Evolutionary conservation across 1,140 invertebrate species (phyloP), one percentile per base, ranked within the genome.

Genomic region (Diplogasteroides magnus): DNA sequence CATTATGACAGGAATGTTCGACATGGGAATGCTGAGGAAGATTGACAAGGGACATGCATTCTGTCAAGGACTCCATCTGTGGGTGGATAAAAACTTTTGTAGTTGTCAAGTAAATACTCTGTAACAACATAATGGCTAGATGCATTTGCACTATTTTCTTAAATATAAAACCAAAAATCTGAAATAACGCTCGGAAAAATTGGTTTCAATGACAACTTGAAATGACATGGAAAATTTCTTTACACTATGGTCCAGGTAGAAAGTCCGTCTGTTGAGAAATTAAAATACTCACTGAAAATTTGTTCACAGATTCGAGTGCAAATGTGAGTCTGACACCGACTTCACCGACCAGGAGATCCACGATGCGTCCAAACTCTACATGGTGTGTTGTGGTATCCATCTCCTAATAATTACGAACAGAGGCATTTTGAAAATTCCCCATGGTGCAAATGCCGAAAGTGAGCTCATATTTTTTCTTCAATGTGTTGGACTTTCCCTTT

Each of bases 11-110:
- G 80, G 67, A 69, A 74, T 73, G 75, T 70, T 77, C 58, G 69
- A 77, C 57, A 77, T 77, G 74, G 27, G 64, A 31, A 76, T 77
- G 75, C 65, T 77, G 23, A 61, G 75, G 3, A 26, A 61, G 27
- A 70, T 77, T 48, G 75, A 77, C 55, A 32, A 65, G 1, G 68
- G 62, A 25, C 67, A 78, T 19, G 31, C 72, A 14, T 68, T 76
- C 67, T 81, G 79, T 61, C 29, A 76, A 29, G 62, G 62, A 2
- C 63, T 81, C 19, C 79, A 81, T 56, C 19, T 61, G 77, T 79
- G 74, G 56, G 77, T 66, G n/a, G n/a, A n/a, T n/a, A n/a, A n/a
- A 48, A 48, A 11, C 37, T 48, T 6, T 48, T 6, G 37, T 48
- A 19, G 6, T 6, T 48, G 37, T 11, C 19, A 19, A 19, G 37